A percentile compares a stretch with the other conserved stretches of the same genome.
Conservation (phyloP, 2,113 vertebrate species). For the Spheniscus mendiculus region DNA sequence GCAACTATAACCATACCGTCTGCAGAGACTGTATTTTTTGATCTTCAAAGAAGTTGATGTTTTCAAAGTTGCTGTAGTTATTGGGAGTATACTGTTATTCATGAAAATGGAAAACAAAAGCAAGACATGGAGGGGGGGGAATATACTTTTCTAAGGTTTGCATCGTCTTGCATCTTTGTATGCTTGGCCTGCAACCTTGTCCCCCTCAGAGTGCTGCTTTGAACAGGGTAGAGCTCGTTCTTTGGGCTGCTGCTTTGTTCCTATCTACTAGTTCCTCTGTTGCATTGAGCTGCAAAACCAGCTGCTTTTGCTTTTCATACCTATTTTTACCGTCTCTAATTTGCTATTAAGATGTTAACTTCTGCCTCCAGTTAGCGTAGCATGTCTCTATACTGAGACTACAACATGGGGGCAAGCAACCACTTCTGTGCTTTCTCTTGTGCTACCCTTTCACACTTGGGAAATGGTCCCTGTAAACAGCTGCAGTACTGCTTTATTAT, state of each 20-base stretch:
- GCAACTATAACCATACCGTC: background rate
- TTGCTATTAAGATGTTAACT: constrained; percentile 66
- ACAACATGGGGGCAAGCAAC: background rate
- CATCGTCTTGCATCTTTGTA: constrained; percentile 44
- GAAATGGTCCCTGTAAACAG: constrained; percentile 52
- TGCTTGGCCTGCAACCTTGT: constrained; percentile 17
- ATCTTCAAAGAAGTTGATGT: background rate
- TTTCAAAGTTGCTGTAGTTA: background rate
- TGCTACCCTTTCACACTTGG: constrained; percentile 40
- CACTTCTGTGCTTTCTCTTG: constrained; percentile 34
- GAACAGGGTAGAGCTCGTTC: background rate
- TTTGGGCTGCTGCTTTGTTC: constrained; percentile 32
- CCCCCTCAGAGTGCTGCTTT: constrained; percentile 1
- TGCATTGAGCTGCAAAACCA: constrained; percentile 40
- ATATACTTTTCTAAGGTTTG: background rate
- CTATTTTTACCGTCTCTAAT: constrained; percentile 65
- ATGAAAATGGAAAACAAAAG: background rate
- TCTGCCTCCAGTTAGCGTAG: constrained; percentile 38
- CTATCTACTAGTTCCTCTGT: constrained; percentile 26
- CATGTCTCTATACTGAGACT: background rate
- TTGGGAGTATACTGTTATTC: background rate
- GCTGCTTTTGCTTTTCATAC: constrained; percentile 65
- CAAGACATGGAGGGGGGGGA: background rate
- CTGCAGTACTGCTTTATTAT: constrained; percentile 55
- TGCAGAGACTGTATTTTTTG: background rate